Evolutionary conservation across 2,797 vertebrate genomes (phyloP), one percentile per base, ranked within the genome.

Genomic region (Catharus ustulatus): DNA sequence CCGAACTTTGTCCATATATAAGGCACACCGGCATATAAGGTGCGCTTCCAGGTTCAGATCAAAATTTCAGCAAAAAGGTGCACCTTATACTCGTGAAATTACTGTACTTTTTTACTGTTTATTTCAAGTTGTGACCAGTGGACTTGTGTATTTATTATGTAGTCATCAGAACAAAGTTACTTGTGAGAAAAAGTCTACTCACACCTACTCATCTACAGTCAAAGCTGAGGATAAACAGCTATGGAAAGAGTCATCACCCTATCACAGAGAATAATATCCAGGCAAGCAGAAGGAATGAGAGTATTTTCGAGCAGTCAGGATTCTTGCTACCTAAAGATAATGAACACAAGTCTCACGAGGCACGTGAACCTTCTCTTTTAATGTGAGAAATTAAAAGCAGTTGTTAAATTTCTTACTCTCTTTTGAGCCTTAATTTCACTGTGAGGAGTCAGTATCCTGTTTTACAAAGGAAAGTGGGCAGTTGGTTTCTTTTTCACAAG

Each of bases 321-420:
- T 95, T 92, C 78, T 93, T 57, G 21, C 49, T 93, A 84, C 59
- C 61, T 73, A 92, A 94, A 85, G 34, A 81, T 57, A 90, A 48
- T 14, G 46, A 82, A 62, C 34, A 45, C 38, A 84, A 89, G 40
- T 6, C 54, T 77, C 22, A 6, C 9, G 57, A 87, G 77, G 54
- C 67, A 89, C 64, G 51, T 58, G 73, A 84, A 74, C 78, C 84
- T 95, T 89, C 80, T 59, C 80, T 52, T 52, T 29, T 52, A 81
- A 52, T 52, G 16, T 30, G 49, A 54, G 80, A 93, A 96, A 76
- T 43, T 82, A 38, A 92, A 96, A 95, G 78, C 96, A 97, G 96
- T 94, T 97, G 95, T 79, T 82, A 66, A 38, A 75, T 52, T 81
- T 73, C 69, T 90, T 80, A 86, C 74, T 76, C 51, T 90, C 67